Evolutionary conservation across 2,888 invertebrate genomes (phyloP), one percentile per base, ranked within the genome.

Genomic region (Mimumesa dahlbomi): DNA sequence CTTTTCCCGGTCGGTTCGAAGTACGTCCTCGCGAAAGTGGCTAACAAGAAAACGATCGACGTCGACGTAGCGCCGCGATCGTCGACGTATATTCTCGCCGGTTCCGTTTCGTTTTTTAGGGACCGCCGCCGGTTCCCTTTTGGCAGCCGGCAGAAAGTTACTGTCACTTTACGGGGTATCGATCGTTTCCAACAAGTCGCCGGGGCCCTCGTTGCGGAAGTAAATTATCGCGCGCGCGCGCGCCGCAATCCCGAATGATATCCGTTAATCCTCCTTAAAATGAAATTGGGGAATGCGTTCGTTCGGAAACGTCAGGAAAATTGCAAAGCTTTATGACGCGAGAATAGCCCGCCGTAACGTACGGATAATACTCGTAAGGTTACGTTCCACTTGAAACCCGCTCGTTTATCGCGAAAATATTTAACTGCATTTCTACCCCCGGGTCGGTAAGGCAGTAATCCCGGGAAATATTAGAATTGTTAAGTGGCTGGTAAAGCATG

Each of bases 211-310:
- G 29, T 45, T 58, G 68, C 52, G 29, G 58, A 40, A 75, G 66
- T 75, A 65, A 75, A 79, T 79, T 75, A 79, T 75, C 56, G 64
- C 57, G 46, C 52, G 38, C 48, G 73, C 56, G 64, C 57, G 46
- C 52, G 38, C 48, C 45, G 61, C 64, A 75, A 65, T 72, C 63
- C 59, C 66, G 59, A 72, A 56, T 57, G 62, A 65, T 64, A 50
- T n/a, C 48, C 61, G 67, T 79, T 79, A 73, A 79, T 79, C 62
- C 65, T 64, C 59, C 66, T 73, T 68, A 79, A 38, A 70, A 68
- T 46, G 63, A 72, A 75, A 70, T 73, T 63, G 67, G 67, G 54
- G 63, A 58, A 65, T 61, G 57, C 78, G 68, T 64, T 75, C 79
- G 65, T 75, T 75, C 40, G 63, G 57, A 65, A 58, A 61, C n/a